phyloP scores from a whole-genome alignment of 2,113 vertebrate species.

The Alces alces region DNA sequence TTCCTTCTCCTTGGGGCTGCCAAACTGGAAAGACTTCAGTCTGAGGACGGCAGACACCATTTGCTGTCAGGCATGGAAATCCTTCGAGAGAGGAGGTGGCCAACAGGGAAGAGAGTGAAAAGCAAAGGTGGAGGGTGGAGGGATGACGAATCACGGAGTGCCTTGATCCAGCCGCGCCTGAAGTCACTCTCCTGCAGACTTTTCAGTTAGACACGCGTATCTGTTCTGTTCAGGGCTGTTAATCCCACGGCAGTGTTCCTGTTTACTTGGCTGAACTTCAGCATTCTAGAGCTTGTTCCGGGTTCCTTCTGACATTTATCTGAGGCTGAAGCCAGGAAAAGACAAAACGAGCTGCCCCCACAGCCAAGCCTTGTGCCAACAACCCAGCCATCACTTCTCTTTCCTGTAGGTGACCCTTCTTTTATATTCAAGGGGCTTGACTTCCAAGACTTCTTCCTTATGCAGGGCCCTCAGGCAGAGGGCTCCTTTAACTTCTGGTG shows the following conservation, averaged over 20 bases:
- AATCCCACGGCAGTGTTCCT: neutral
- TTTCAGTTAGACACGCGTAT: rapidly evolving
- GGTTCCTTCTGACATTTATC: neutral
- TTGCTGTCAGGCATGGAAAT: neutral
- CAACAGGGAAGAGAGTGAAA: neutral
- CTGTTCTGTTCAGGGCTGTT: neutral
- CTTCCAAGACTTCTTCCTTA: neutral
- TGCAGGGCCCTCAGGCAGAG: neutral
- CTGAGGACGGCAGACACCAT: neutral
- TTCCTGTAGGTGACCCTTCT: too few species aligned
- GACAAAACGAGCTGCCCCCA: neutral
- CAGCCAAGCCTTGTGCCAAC: too few species aligned
- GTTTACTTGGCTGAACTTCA: neutral
- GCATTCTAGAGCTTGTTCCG: neutral
- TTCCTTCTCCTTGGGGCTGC: neutral
- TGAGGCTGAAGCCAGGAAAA: neutral
- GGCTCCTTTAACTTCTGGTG: neutral
- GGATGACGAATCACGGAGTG: rapidly evolving
- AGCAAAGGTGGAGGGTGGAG: neutral
- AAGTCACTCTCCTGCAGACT: rapidly evolving
- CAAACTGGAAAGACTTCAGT: neutral
- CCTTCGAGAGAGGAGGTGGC: neutral
- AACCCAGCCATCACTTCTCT: neutral
- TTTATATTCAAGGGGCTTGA: neutral
- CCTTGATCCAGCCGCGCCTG: neutral